Conservation (phyloP, 2,797 vertebrate species). For the Dipus sagitta region DNA sequence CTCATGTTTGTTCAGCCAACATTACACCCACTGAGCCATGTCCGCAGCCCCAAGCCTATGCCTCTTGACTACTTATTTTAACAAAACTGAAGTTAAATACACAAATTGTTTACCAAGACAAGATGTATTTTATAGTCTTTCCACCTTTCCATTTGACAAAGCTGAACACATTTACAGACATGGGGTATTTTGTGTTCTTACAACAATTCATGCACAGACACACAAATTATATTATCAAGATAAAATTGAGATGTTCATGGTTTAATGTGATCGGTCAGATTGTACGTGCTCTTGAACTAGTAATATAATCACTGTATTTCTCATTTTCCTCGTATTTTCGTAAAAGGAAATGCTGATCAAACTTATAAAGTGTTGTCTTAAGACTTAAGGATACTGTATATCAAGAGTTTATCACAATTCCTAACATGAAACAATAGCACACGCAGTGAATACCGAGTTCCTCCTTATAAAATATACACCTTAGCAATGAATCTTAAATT, state of each 20-base stretch:
- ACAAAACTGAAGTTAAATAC: neutral
- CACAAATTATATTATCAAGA: neutral
- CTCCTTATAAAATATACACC: neutral
- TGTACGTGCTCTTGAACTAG: neutral
- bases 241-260: neutral
- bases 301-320: neutral
- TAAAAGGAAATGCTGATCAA: neutral
- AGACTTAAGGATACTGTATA: neutral
- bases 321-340: neutral
- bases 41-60: too few relatives aligned
- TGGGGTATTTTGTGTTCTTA: neutral
- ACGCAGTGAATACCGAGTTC: neutral
- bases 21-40: too few relatives aligned
- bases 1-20: too few relatives aligned
- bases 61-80: neutral
- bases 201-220: neutral
- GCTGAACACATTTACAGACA: too few relatives aligned
- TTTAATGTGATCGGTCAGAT: neutral
- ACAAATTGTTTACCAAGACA: neutral
- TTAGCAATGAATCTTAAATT: neutral
- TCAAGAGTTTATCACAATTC: neutral
- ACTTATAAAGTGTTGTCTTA: neutral
- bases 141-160: constrained; percentile 1
- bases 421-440: neutral
- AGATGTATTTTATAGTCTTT: neutral